Evolutionary conservation across 2,797 vertebrate species (phyloP), one percentile per base, ranked within the genome.

Genomic region (Sylvilagus floridanus): DNA sequence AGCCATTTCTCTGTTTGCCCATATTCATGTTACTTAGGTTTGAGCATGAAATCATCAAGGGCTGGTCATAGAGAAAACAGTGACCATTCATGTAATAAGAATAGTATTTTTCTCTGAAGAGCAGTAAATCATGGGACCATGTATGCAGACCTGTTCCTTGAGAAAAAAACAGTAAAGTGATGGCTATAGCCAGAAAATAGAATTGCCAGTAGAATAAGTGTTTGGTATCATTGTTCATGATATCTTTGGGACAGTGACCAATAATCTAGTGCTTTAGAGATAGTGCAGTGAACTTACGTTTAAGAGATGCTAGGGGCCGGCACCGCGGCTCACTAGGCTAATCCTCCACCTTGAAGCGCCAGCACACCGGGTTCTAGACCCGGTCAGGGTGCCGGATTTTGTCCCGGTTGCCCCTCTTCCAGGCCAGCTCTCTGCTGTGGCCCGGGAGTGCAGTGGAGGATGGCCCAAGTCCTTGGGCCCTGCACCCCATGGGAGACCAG

Each of bases 81-180:
- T 83, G 66, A 88, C 35, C 57, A 76, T 35, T 86, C 63, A 50
- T 13, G 22, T 14, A 91, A 62, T 30, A 84, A 21, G 10, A 73
- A 21, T 26, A 24, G 57, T 73, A 42, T 85, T 92, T 66, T 93
- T 63, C 60, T 90, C 77, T 72, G 11, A 88, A 32, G 60, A 91
- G 22, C 17, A 42, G 54, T 37, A 22, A 83, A 52, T 81, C 37
- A 63, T 71, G 35, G 47, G 66, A 69, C 66, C 68, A 88, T 88
- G 94, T 81, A 65, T 71, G 47, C 76, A 84, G 32, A 14, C 4
- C 26, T 79, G 7, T 37, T 90, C 10, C 52, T 35, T 35, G 60
- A 28, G 37, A 14, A 65, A 66, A 35, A 71, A 82, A 28, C 14
- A 57, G 16, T 30, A 57, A 91, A 52, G 50, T 26, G n/a, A 91